Evolutionary conservation across 2,797 vertebrate genomes (phyloP), one percentile per base, ranked within the genome.

Genomic region (Distichodus sexfasciatus): DNA sequence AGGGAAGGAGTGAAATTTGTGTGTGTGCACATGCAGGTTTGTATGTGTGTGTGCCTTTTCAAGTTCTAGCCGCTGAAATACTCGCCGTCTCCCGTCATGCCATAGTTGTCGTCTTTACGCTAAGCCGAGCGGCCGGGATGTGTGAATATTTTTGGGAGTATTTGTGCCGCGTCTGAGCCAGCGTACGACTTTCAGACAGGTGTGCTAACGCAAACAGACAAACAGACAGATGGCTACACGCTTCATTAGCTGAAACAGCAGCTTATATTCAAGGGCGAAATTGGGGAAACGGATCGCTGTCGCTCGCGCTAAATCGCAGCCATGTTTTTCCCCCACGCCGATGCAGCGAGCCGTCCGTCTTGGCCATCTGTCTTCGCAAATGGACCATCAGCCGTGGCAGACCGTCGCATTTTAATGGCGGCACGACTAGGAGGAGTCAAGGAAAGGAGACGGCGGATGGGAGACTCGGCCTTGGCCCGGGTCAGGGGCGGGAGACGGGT

Each of bases 331-430:
- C 35, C 33, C 35, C 40, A n/a, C 21, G 57, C 54, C 71, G 68
- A 69, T 69, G 72, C 66, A 72, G 75, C 65, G 69, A 61, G 69
- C 55, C 43, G 57, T 75, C 69, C 19, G 35, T 64, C 38, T 66
- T 48, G 33, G 54, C 69, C 72, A 72, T 78, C 72, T 72, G 69
- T 66, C 54, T 55, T 75, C 28, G 50, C 66, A 69, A 72, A 75
- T 57, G 69, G 47, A 36, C 36, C 48, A 66, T 69, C 63, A 35
- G 51, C 58, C n/a, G 69, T 51, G 48, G 61, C 59, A 54, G 19
- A 40, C 46, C 33, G 21, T 64, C 48, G 64, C 46, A 72, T 69
- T 69, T 61, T 43, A 51, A 59, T 67, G 38, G 48, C 55, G 47
- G 14, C 44, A 15, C 43, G n/a, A 43, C 8, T 23, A 40, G 21